A percentile compares a stretch with the other conserved stretches of the same genome.
Conservation (phyloP, 2,797 vertebrate genomes). For the Sylvia borin region DNA sequence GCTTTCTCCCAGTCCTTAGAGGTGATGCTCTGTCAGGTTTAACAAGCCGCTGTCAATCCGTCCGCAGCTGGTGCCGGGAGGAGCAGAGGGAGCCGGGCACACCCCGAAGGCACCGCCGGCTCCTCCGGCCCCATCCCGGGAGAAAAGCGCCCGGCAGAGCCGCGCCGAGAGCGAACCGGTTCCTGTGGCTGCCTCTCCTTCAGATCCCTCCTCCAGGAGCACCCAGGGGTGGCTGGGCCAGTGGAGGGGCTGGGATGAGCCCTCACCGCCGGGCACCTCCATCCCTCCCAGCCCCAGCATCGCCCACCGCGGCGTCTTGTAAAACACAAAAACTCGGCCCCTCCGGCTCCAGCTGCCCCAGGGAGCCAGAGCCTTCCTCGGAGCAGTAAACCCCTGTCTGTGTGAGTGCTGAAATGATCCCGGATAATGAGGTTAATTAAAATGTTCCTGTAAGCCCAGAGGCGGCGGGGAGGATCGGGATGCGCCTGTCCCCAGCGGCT, state of each 20-base stretch:
- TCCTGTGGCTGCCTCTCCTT: background rate
- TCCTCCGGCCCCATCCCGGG: background rate
- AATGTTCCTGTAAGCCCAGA: background rate
- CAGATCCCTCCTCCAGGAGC: background rate
- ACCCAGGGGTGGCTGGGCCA: background rate
- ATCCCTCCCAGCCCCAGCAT: background rate
- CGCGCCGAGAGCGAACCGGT: rapidly evolving
- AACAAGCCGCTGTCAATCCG: constrained; percentile 11
- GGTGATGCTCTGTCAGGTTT: constrained; percentile 38
- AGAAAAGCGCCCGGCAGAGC: background rate
- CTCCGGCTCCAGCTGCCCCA: background rate
- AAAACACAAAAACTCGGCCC: background rate
- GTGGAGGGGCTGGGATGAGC: background rate
- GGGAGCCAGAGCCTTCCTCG: background rate
- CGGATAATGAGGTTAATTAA: constrained; percentile 35
- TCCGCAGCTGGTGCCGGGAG: background rate
- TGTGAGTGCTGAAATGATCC: background rate
- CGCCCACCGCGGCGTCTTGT: rapidly evolving
- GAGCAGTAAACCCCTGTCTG: background rate
- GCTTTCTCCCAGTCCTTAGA: background rate
- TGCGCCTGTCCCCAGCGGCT: background rate
- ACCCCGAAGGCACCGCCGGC: background rate
- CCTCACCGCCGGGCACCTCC: background rate
- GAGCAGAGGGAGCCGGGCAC: background rate
- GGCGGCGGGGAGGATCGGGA: background rate